Conservation (phyloP, 2,797 vertebrate genomes). For the Cossypha niveicapilla region DNA sequence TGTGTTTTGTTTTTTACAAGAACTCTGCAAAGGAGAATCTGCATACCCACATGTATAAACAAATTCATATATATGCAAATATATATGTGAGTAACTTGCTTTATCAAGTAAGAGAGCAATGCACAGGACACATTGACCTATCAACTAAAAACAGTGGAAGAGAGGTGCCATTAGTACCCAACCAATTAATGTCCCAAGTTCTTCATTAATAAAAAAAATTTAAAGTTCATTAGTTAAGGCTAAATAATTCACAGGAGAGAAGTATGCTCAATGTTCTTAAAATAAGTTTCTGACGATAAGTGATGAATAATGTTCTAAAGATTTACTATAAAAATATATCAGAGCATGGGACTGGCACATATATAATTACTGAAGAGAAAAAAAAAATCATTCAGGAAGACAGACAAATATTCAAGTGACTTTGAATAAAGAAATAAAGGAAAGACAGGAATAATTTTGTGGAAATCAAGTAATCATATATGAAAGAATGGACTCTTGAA, state of each 20-base stretch:
- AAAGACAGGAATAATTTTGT: background rate
- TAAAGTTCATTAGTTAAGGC: background rate
- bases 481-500: background rate
- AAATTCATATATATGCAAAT: background rate
- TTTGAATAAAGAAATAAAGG: background rate
- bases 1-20: background rate
- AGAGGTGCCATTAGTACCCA: background rate
- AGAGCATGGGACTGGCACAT: background rate
- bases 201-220: background rate
- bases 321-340: background rate
- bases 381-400: background rate
- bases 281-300: background rate
- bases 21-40: background rate
- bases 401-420: background rate
- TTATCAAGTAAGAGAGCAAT: background rate
- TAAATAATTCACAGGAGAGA: background rate
- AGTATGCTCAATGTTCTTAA: background rate
- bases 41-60: background rate
- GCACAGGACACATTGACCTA: background rate
- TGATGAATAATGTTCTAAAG: background rate
- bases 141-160: background rate
- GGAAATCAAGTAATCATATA: background rate
- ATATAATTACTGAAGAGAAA: background rate
- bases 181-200: background rate
- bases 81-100: background rate